Percentiles rank a stretch among this genome's conserved stretches.
phyloP scores from a whole-genome alignment of 2,888 invertebrate genomes.

The Chirona hameri region DNA sequence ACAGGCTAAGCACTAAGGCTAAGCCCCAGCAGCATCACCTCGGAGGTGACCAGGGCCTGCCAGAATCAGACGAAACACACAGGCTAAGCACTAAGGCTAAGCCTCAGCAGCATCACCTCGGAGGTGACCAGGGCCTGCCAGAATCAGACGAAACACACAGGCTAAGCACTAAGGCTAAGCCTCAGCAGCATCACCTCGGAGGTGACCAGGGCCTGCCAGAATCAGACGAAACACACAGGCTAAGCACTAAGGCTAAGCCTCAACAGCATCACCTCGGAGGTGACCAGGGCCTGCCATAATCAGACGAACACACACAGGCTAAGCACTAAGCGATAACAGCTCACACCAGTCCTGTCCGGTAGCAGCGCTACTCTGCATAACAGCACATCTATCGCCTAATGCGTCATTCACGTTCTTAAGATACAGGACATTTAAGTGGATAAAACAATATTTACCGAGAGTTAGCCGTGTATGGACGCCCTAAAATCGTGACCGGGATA shows the following conservation, averaged over 20 bases:
- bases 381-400: too few species aligned
- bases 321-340: too few species aligned
- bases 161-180: neutral
- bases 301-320: neutral
- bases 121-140: constrained; percentile 46
- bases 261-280: constrained; percentile 48
- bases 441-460: too few species aligned
- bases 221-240: neutral
- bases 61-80: neutral
- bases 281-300: constrained; percentile 44
- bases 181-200: constrained; percentile 49
- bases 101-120: constrained; percentile 48
- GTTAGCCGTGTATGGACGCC: too few species aligned
- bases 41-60: constrained; percentile 47
- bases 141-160: neutral
- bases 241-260: constrained; percentile 40
- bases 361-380: too few species aligned
- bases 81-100: too few species aligned
- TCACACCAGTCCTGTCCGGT: too few species aligned
- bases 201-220: constrained; percentile 45
- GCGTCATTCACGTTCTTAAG: too few species aligned
- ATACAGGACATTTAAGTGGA: too few species aligned
- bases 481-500: too few species aligned
- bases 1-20: too few species aligned
- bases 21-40: constrained; percentile 48